Conservation (phyloP, 1,140 invertebrate genomes). For the Galleria mellonella region DNA sequence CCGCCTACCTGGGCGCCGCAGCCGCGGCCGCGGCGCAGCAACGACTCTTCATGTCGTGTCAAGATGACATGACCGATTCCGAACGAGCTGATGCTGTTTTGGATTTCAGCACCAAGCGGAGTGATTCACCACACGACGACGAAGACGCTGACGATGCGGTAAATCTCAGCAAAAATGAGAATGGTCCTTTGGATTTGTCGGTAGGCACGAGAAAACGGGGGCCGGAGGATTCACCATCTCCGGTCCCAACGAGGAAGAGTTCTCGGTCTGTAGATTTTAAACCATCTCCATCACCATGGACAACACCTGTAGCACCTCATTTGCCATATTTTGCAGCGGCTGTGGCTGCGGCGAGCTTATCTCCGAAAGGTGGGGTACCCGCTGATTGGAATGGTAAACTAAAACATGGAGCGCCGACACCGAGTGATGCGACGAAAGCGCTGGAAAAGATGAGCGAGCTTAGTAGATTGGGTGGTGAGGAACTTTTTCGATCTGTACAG, state of each 20-base stretch:
- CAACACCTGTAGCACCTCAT: constrained; percentile 84
- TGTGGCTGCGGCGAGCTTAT: constrained; percentile 84
- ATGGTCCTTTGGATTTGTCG: constrained; percentile 87
- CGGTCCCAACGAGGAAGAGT: constrained; percentile 78
- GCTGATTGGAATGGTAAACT: constrained; percentile 87
- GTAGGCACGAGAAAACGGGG: constrained; percentile 83
- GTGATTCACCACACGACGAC: constrained; percentile 74
- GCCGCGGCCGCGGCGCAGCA: constrained; percentile 81
- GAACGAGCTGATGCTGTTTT: constrained; percentile 76
- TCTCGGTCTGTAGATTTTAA: constrained; percentile 79
- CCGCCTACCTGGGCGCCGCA: constrained; percentile 82
- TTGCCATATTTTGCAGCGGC: constrained; percentile 88
- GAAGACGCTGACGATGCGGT: constrained; percentile 78
- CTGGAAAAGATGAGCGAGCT: constrained; percentile 94
- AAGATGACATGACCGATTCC: constrained; percentile 76
- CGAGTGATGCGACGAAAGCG: constrained; percentile 88
- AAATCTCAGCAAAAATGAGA: constrained; percentile 82
- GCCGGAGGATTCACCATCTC: constrained; percentile 78
- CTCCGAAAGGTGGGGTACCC: constrained; percentile 79
- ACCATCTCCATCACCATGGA: constrained; percentile 82
- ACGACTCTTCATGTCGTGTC: constrained; percentile 84
- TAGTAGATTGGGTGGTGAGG: constrained; percentile 87
- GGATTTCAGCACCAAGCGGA: constrained; percentile 84
- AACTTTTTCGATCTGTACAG: constrained; percentile 79
- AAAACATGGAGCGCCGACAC: constrained; percentile 79